Evolutionary conservation across 2,113 vertebrate species (phyloP).

Genomic region (Actinemys pallida): DNA sequence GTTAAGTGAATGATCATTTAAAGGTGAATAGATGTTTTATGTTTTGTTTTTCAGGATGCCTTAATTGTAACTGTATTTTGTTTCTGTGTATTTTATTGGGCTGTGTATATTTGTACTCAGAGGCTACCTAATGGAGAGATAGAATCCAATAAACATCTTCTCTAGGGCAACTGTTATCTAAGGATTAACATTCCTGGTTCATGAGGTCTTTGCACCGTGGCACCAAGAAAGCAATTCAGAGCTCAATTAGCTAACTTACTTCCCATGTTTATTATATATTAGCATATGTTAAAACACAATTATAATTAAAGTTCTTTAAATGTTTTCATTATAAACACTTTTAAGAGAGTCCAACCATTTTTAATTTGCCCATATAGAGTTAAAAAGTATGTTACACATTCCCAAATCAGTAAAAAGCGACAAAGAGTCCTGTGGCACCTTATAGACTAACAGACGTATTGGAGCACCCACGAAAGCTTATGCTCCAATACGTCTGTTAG

Average conservation of each 20-base stretch:
- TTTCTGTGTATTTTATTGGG: slow-evolving; percentile 54
- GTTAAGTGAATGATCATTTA: slow-evolving; percentile 48
- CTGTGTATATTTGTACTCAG: slow-evolving; percentile 53
- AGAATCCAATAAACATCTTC: slow-evolving; percentile 69
- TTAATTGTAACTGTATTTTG: slow-evolving; percentile 59
- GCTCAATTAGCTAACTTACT: slow-evolving; percentile 5
- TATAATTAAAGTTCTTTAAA: slow-evolving; percentile 50
- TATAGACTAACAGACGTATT: too few relatives aligned
- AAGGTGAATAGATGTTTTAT: slow-evolving; percentile 31
- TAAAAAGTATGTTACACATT: background rate
- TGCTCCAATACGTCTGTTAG: too few relatives aligned
- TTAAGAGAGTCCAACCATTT: background rate
- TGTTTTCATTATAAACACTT: background rate
- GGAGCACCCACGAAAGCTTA: too few relatives aligned
- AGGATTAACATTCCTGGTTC: slow-evolving; percentile 39
- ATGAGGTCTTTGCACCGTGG: slow-evolving; percentile 26
- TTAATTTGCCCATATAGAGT: background rate
- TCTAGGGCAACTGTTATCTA: slow-evolving; percentile 56
- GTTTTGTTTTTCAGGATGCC: slow-evolving; percentile 3
- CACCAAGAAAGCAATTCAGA: slow-evolving; percentile 57
- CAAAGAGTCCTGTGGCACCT: too few relatives aligned
- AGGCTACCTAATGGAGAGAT: slow-evolving; percentile 53
- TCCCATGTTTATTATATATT: slow-evolving; percentile 63
- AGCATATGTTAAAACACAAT: slow-evolving; percentile 56
- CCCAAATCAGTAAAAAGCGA: background rate